These are phyloP conservation scores for Lordiphosa fenestrarum DNA, from an alignment of 2,888 invertebrate species.

Conservation along the genomic window DNA sequence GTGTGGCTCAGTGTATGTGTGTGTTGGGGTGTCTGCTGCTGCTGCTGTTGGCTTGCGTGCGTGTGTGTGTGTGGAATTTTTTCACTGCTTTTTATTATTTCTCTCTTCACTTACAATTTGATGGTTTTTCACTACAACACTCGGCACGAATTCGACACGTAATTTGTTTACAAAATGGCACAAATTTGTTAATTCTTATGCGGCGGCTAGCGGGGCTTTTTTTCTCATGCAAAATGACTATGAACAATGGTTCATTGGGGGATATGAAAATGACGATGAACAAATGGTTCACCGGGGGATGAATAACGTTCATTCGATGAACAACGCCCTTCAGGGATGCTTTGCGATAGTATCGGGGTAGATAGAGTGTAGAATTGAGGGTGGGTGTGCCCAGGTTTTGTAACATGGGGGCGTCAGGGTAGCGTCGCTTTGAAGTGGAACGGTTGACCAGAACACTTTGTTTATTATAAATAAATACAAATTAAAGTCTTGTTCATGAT, in stretches of 20 bases:
- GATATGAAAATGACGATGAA: slow-evolving; percentile 76
- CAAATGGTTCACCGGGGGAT: slow-evolving; percentile 52
- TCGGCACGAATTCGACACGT: slow-evolving; percentile 58
- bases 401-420: too few species aligned
- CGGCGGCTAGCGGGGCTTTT: slow-evolving; percentile 52
- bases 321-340: slow-evolving; percentile 69
- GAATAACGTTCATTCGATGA: slow-evolving; percentile 41
- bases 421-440: background rate
- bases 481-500: too few species aligned
- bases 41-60: slow-evolving; percentile 1
- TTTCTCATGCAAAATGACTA: slow-evolving; percentile 71
- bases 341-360: slow-evolving; percentile 24
- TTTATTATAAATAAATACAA: too few species aligned
- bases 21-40: slow-evolving; percentile 30
- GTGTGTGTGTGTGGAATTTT: slow-evolving; percentile 72
- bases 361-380: background rate
- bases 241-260: slow-evolving; percentile 66
- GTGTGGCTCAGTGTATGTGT: slow-evolving; percentile 33
- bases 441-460: too few species aligned
- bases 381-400: background rate
- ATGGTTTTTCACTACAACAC: slow-evolving; percentile 51
- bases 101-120: slow-evolving; percentile 65
- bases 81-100: slow-evolving; percentile 64
- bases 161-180: slow-evolving; percentile 67
- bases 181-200: slow-evolving; percentile 61